Evolutionary conservation across 2,113 vertebrate genomes (phyloP), one percentile per base, ranked within the genome.

Genomic region (Azemiops feae): DNA sequence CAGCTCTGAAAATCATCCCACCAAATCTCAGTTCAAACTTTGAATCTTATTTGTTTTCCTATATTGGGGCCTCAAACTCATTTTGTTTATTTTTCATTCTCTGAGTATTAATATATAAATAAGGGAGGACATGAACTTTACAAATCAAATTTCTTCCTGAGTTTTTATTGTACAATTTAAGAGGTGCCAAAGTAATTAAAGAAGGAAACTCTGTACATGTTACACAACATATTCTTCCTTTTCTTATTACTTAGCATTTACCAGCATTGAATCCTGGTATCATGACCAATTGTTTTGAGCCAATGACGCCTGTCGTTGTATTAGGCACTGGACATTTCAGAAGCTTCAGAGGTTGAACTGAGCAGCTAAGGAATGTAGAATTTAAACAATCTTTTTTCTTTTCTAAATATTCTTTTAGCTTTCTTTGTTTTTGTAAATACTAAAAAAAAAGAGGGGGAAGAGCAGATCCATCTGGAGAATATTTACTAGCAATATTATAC

Each of bases 391-490:
- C 2, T 0, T 95, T 93, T 57, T 57, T 43, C 34, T 57, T 89
- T 93, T 95, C 89, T 95, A 94, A 94, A 52, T 89, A 52, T 20
- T 52, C 22, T 14, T 39, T 85, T 23, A 91, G 45, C 89, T 92
- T 92, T 95, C 92, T 81, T 39, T 81, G 74, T 22, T 27, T 91
- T 30, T 86, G 39, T 55, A 91, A 60, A 93, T 92, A 92, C 94
- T 92, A 94, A 55, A 50, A 57, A 89, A 93, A 90, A 94, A 95
- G 95, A 94, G 57, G 8, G 34, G 91, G 7, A 88, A 94, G 94
- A 96, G 95, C 92, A 88, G 7, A 92, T 95, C 92, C 92, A 96
- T 92, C 86, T 91, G 58, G 95, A 91, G 60, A 94, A 55, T 94
- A 91, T 58, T 90, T 94, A 93, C 94, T 95, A 95, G 92, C 95